Conservation (phyloP, 2,113 vertebrate genomes). For the Elgaria multicarinata region DNA sequence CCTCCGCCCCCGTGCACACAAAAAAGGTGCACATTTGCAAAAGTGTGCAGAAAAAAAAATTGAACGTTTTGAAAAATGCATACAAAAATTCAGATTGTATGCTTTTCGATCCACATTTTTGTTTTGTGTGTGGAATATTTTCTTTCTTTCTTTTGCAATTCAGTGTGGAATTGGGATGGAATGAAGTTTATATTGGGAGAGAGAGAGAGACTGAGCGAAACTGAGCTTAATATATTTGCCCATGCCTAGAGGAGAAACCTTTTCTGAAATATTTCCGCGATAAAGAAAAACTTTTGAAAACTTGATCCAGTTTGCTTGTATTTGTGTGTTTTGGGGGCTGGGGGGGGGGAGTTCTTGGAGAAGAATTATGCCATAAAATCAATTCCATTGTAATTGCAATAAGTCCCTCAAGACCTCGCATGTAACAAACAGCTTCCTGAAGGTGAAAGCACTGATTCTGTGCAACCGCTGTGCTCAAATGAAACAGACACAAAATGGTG, state of each 20-base stretch:
- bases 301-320: conserved; percentile 52
- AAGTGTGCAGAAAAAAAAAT: too few species aligned
- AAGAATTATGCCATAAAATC: conserved; percentile 71
- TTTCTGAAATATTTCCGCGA: conserved; percentile 27
- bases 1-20: too few species aligned
- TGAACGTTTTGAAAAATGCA: too few species aligned
- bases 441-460: conserved; percentile 53
- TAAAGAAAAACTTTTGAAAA: conserved; percentile 47
- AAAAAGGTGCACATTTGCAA: too few species aligned
- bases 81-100: too few species aligned
- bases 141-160: too few species aligned
- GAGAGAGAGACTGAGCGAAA: too few species aligned
- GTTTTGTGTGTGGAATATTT: too few species aligned
- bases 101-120: too few species aligned
- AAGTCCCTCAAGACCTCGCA: conserved; percentile 62
- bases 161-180: too few species aligned
- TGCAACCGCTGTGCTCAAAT: conserved; percentile 65
- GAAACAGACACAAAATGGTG: conserved; percentile 61
- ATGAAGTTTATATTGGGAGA: too few species aligned
- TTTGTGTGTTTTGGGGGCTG: too few species aligned
- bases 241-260: background rate
- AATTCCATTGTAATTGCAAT: conserved; percentile 78
- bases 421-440: conserved; percentile 61
- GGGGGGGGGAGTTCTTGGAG: conserved; percentile 20
- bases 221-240: background rate